Conservation (phyloP, 2,113 vertebrate genomes). For the Carassius gibelio region DNA sequence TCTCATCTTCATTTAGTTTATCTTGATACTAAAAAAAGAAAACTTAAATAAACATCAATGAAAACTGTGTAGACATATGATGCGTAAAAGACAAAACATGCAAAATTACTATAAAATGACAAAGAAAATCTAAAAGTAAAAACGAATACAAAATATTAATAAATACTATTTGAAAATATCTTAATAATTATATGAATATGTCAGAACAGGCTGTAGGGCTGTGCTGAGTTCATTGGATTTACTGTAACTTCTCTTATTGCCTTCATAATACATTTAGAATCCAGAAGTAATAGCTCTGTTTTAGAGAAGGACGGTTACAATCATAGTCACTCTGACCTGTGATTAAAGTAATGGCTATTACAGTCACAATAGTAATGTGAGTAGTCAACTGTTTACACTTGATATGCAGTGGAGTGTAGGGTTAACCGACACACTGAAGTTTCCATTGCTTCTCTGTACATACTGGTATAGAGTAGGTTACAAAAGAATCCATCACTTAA, state of each 20-base stretch:
- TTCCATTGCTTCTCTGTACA: neutral
- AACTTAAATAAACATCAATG: no score
- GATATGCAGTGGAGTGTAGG: conserved; percentile 33
- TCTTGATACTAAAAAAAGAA: no score
- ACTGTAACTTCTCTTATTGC: no score
- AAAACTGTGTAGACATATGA: no score
- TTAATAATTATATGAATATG: no score
- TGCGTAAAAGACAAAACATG: no score
- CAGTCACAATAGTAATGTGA: conserved; percentile 33
- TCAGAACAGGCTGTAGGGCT: neutral
- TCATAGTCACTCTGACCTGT: neutral
- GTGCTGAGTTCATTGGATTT: neutral
- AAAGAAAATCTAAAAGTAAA: no score
- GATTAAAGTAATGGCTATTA: conserved; percentile 12
- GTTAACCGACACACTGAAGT: conserved; percentile 18
- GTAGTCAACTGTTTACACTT: conserved; percentile 11
- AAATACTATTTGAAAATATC: no score
- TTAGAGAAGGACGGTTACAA: neutral
- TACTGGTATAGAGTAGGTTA: neutral
- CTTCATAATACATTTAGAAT: no score
- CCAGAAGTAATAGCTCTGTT: neutral
- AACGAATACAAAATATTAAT: no score
- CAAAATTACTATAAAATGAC: no score
- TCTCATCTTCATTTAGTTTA: no score
- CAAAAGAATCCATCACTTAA: neutral